Evolutionary conservation across 2,888 invertebrate genomes (phyloP), one percentile per base, ranked within the genome.

Genomic region (Luffia ferchaultella): DNA sequence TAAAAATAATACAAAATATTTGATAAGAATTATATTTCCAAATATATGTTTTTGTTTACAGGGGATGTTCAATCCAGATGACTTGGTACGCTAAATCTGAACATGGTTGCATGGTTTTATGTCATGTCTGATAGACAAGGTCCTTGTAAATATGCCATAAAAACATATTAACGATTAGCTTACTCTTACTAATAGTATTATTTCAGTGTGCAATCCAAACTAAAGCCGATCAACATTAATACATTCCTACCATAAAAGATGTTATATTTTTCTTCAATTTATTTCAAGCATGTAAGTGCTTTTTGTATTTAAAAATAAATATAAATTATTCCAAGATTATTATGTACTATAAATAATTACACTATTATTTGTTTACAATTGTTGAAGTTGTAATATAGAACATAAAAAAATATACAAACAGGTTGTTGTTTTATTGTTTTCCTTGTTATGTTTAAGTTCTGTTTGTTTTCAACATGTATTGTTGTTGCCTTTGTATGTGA

Each of bases 51-150:
- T 70, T 65, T 60, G 12, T 65, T 88, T 87, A 30, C 83, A 92
- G 92, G 93, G 94, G 62, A 93, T 94, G 93, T 95, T 94, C 85
- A 91, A 92, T 73, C 92, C 93, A 19, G 94, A 95, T 50, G 94
- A 95, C 75, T 86, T 93, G 77, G 88, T 89, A 76, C 82, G 77
- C 75, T 73, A 78, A 77, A 64, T 59, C 55, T 60, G 62, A 42
- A 54, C 63, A 62, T 69, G 64, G 65, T 75, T 30, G 82, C 82
- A 83, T 82, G 82, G 65, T 66, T 58, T 64, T 61, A 45, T 48
- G 63, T 42, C 19, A 42, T 5, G 9, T n/a, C 30, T 18, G 16
- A 67, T 16, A 46, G 48, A 45, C 51, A 47, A 56, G 72, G 72
- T 70, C 70, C 64, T 55, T 77, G 78, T 78, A 76, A 60, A 79